Evolutionary conservation across 2,113 vertebrate species (phyloP), one percentile per base, ranked within the genome.

Genomic region (Petrocephalus zakoni): DNA sequence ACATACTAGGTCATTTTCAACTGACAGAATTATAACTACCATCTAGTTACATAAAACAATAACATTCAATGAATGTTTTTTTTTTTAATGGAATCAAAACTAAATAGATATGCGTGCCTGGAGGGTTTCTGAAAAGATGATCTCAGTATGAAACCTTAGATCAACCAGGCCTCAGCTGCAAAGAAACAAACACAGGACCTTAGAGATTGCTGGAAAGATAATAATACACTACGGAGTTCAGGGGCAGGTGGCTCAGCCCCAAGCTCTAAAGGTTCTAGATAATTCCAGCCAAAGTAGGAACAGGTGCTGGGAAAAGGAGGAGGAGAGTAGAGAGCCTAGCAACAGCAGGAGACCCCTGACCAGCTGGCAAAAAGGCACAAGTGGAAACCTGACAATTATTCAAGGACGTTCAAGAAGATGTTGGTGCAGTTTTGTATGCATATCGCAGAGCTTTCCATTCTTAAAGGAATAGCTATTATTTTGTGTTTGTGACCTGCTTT

Each of bases 221-320:
- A 84, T 90, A 92, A 88, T 91, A 91, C 88, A 91, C 88, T 88
- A 89, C 85, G 90, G 92, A 88, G 88, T 86, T 52, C 88, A 91
- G 90, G 90, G 92, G 93, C 93, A 94, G 93, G 93, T 95, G 94
- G 94, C 94, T 90, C 34, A 9, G 91, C 90, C 94, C 93, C 94
- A 95, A 93, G 90, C 90, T 89, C 90, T 89, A 92, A 93, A 92
- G 90, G 93, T 93, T 89, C 93, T 88, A 89, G 53, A 86, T 64
- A 51, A 88, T 87, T 85, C 56, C 53, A 93, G 93, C 94, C 94
- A 95, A 93, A 56, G 92, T 49, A 93, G 92, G 93, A 95, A 94
- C 95, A 95, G 94, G 95, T 95, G 95, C 94, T 92, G 91, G 88
- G 91, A 93, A 94, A 93, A 93, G 93, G 89, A 92, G 93, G 94